Base-by-base conservation (phyloP, 2,888 invertebrate species). In the Dicycla oo region DNA sequence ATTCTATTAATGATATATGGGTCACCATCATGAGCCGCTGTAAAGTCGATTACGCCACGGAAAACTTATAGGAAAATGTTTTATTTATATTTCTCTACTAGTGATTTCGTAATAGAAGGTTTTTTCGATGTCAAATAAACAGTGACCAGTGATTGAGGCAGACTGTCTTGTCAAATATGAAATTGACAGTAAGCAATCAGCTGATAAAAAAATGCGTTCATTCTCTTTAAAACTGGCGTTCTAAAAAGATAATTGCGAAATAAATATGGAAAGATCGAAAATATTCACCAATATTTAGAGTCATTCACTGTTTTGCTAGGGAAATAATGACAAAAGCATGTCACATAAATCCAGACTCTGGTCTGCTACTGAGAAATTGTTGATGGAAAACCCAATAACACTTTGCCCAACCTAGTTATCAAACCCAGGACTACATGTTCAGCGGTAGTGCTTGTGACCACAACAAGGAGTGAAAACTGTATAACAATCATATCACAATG, bases 21-120 rank as follows among this genome's bases (percentile, higher is more conserved):
- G 77, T 82, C 73, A 81, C 71, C 87, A 89, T 88, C 78, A 69
- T 86, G 86, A 69, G 78, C 71, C 67, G 75, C 71, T 64, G 66
- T 80, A 69, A 78, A 80, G 83, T 85, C 84, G 80, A 85, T 83
- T 86, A 86, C 75, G 69, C 75, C 66, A 81, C 70, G 80, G 88
- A 87, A 89, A 87, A 88, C 77, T 81, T 86, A 81, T 84, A 73
- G 85, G 83, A 83, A 86, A 83, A 75, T 87, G 83, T 82, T 88
- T 88, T 67, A 73, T 51, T 67, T 73, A 43, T 62, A 73, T 73
- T 84, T 56, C 51, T 54, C 57, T 40, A 45, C 73, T 75, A 69
- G 34, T 56, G 81, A 89, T 94, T 93, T 94, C 93, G 93, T 94
- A 94, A 93, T 84, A 84, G 64, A 76, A 69, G 69, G 84, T 85